Base-by-base conservation (phyloP, 2,113 vertebrate species). In the Hippoglossus stenolepis region DNA sequence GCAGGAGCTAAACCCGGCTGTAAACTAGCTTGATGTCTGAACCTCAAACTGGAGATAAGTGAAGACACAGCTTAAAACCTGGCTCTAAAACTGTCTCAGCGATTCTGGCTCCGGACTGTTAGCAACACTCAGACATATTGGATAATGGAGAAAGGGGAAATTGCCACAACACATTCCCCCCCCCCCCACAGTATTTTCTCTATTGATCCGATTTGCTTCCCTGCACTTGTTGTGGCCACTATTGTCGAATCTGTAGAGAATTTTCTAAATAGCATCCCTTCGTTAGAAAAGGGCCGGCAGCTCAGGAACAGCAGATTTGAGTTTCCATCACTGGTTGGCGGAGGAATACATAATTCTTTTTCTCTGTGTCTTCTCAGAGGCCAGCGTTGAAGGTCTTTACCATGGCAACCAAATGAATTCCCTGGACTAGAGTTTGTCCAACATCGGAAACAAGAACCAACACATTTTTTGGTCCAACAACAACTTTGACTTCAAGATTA, bases 181-280 rank as follows among this genome's bases (percentile, higher is more conserved):
- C 10, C 40, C 40, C 18, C 23, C 38, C 45, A 43, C n/a, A 58
- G 15, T 17, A 2, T 54, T 66, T 26, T 57, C 43, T 40, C 24
- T n/a, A 81, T 83, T 3, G 70, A 40, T 77, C 65, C 1, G 2
- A 73, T 61, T 70, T 65, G 60, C 66, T 76, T 79, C 59, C 43
- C 5, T 35, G 13, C 75, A 14, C 35, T 57, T 7, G 56, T 43
- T 31, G 49, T 4, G 1, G 53, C 5, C 69, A n/a, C 21, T 28
- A 13, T n/a, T 63, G 65, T 38, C 35, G 9, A 38, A 38, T 38
- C 28, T 31, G 5, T 31, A 31, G 31, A 31, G 31, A 7, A 7
- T 31, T 31, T 6, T 31, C 31, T 31, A 31, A 31, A 31, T 8
- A 38, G 35, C 35, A 38, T 75, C 21, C 12, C 9, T 70, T 7